Conservation (phyloP, 2,888 invertebrate genomes). For the Andrena dorsata region DNA sequence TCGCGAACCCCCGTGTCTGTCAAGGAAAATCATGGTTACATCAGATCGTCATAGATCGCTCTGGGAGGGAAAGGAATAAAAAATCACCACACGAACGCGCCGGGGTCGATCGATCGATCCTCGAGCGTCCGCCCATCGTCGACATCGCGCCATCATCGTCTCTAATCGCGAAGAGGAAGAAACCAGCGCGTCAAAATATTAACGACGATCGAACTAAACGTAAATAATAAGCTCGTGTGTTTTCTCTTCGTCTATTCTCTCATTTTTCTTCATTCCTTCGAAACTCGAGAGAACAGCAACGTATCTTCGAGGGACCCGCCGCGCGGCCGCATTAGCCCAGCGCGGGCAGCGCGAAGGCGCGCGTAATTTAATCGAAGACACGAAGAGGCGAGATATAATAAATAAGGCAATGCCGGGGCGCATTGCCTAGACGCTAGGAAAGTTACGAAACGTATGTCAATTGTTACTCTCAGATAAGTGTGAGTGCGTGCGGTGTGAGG, state of each 20-base stretch:
- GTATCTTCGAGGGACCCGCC: slow-evolving; percentile 15
- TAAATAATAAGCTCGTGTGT: slow-evolving; percentile 15
- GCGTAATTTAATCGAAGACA: slow-evolving; percentile 4
- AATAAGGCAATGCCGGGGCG: slow-evolving; percentile 63
- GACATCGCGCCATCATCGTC: slow-evolving; percentile 3
- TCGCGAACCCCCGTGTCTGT: slow-evolving; percentile 22
- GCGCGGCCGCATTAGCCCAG: slow-evolving; percentile 24
- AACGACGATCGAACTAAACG: neutral
- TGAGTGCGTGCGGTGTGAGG: slow-evolving; percentile 73
- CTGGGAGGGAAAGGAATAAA: neutral
- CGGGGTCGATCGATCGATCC: slow-evolving; percentile 4
- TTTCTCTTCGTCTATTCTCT: slow-evolving; percentile 3
- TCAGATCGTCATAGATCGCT: neutral
- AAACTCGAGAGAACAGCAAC: slow-evolving; percentile 37
- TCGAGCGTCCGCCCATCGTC: slow-evolving; percentile 16
- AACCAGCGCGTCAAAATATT: neutral
- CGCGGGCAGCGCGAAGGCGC: neutral
- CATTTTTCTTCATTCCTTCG: neutral
- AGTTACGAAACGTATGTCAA: slow-evolving; percentile 84
- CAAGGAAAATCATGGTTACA: neutral
- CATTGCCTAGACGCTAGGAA: slow-evolving; percentile 79
- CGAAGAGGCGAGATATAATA: slow-evolving; percentile 26
- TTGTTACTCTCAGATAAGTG: slow-evolving; percentile 81
- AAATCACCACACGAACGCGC: neutral
- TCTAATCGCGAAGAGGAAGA: neutral